Evolutionary conservation across 2,797 vertebrate species (phyloP), one percentile per base, ranked within the genome.

Genomic region (Capromys pilorides): DNA sequence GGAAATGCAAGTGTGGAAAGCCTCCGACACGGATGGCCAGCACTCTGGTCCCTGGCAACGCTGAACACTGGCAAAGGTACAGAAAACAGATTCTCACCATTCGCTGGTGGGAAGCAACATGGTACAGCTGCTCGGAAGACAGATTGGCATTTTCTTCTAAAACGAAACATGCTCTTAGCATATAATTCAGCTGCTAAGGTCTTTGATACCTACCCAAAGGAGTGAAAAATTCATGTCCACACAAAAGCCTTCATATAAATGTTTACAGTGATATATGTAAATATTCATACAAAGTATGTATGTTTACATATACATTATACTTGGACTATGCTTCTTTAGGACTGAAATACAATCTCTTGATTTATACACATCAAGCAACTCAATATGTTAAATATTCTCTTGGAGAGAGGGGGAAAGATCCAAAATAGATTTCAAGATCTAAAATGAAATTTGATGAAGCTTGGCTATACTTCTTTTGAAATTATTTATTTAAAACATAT

Each of bases 331-430:
- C 49, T 85, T 93, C 22, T 45, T 71, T 80, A 85, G 62, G 2
- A 14, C 36, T 79, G 54, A 94, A 57, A 71, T 67, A 84, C 57
- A 86, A 69, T 88, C 82, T 78, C 33, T 64, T 64, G 36, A 83
- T 87, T 33, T 83, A 66, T 71, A 90, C 0, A 66, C 19, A 73
- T 73, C 54, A 51, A 83, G 16, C 36, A 92, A 83, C 22, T 41
- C 61, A 92, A 78, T 83, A 78, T 33, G 77, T 64, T 92, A 82
- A 92, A 59, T 64, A 84, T 83, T 57, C 33, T 80, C 93, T 66
- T 4, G 22, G 24, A 26, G n/a, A 69, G 64, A 14, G 82, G 75
- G 22, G 64, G 12, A 69, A 26, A 67, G 33, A 93, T 61, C 24
- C 82, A 94, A 54, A 77, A 45, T 77, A 94, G 41, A 90, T 69